phyloP scores from a whole-genome alignment of 2,797 vertebrate species.

The Ceyx erithaca region DNA sequence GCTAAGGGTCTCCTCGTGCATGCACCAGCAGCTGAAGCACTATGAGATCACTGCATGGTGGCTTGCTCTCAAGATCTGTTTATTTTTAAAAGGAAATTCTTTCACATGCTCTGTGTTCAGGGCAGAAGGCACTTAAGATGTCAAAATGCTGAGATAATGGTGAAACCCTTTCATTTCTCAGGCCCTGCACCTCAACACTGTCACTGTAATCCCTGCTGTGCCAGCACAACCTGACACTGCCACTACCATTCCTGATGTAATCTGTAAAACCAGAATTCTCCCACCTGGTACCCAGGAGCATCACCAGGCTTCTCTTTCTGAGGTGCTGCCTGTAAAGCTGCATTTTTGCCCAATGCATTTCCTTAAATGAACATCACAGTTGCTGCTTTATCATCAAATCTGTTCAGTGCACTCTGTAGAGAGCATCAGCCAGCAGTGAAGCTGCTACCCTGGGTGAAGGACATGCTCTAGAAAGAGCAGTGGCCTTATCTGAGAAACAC shows the following conservation, averaged over 20 bases:
- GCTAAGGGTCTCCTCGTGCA: rapidly evolving
- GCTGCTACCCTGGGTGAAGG: not conserved
- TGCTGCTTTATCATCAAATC: not conserved
- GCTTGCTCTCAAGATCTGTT: not conserved
- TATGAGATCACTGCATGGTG: rapidly evolving
- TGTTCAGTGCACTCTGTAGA: too few relatives aligned
- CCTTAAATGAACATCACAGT: not conserved
- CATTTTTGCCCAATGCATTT: rapidly evolving
- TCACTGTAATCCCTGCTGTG: not conserved
- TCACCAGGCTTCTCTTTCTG: too few relatives aligned
- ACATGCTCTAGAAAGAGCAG: not conserved
- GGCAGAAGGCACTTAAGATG: not conserved
- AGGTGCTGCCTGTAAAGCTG: not conserved
- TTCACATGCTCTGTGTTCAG: not conserved
- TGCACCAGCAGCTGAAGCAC: not conserved
- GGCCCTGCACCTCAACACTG: not conserved
- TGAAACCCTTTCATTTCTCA: not conserved
- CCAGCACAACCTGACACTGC: not conserved
- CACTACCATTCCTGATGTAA: not conserved
- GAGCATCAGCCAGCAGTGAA: not conserved
- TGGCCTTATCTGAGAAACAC: not conserved
- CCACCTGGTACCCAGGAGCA: not conserved
- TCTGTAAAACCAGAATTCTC: not conserved
- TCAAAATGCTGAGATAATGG: not conserved
- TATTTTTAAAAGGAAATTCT: not conserved